phyloP scores from a whole-genome alignment of 2,113 vertebrate species.

The Microtus oregoni region DNA sequence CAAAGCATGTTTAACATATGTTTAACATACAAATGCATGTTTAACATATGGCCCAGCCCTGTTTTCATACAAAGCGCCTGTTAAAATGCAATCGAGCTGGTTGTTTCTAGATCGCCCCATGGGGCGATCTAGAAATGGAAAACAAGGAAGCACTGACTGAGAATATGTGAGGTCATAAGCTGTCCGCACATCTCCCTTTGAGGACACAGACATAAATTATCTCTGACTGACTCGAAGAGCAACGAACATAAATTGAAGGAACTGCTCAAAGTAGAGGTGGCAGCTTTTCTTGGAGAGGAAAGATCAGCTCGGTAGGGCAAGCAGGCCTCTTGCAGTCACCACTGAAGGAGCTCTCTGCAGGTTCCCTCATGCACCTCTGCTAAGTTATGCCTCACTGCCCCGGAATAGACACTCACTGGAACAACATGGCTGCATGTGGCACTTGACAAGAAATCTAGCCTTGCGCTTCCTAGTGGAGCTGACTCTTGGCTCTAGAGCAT shows the following conservation, averaged over 20 bases:
- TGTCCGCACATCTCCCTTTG: background rate
- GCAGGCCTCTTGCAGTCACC: conserved; percentile 32
- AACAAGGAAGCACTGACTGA: background rate
- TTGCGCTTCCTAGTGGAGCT: background rate
- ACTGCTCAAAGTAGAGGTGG: background rate
- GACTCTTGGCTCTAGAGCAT: conserved; percentile 50
- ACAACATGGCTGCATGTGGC: background rate
- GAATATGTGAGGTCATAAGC: background rate
- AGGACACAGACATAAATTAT: background rate
- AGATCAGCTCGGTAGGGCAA: background rate
- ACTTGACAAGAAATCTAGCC: background rate
- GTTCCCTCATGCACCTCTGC: conserved; percentile 70
- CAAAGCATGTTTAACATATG: no score
- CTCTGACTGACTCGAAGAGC: background rate
- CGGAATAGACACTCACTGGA: conserved; percentile 33
- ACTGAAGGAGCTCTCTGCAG: conserved; percentile 53
- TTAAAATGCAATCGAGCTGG: conserved; percentile 60
- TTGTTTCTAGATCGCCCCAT: conserved; percentile 24
- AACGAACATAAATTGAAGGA: background rate
- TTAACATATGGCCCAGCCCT: conserved; percentile 64
- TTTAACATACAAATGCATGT: conserved; percentile 47
- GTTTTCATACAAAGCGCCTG: conserved; percentile 50
- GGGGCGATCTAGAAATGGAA: conserved; percentile 46
- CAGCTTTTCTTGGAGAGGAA: background rate
- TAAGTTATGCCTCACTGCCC: conserved; percentile 81